Conservation (phyloP, 1,140 invertebrate species). For the Myzus persicae region DNA sequence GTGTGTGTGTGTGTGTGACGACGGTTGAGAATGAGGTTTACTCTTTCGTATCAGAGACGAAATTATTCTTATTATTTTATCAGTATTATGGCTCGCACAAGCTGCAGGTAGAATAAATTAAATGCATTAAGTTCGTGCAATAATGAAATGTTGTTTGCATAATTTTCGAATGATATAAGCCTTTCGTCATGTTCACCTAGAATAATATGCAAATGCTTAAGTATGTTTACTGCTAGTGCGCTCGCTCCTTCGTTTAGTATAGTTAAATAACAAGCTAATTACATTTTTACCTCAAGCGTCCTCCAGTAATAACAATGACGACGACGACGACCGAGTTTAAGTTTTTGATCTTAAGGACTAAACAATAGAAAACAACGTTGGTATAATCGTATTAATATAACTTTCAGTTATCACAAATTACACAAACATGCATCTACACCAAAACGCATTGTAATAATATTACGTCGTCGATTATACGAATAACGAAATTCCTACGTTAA, state of each 20-base stretch:
- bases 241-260: not conserved
- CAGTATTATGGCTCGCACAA: not conserved
- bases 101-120: not conserved
- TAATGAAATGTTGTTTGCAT: not conserved
- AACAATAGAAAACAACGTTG: not conserved
- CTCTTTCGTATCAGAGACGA: not conserved
- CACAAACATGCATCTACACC: not conserved
- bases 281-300: not conserved
- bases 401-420: not conserved
- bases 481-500: not conserved
- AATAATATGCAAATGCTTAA: not conserved
- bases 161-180: not conserved
- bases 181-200: not conserved
- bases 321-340: not conserved
- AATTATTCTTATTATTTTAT: not conserved
- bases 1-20: not conserved
- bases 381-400: not conserved
- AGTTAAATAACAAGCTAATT: not conserved
- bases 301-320: not conserved
- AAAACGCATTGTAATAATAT: not conserved
- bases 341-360: not conserved
- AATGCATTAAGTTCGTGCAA: not conserved
- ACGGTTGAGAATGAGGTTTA: not conserved
- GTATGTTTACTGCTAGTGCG: not conserved
- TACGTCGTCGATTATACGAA: not conserved